A percentile compares a stretch with the other conserved stretches of the same genome.
Conservation (phyloP, 92 coral and sea anemone species). For the Desmophyllum pertusum region DNA sequence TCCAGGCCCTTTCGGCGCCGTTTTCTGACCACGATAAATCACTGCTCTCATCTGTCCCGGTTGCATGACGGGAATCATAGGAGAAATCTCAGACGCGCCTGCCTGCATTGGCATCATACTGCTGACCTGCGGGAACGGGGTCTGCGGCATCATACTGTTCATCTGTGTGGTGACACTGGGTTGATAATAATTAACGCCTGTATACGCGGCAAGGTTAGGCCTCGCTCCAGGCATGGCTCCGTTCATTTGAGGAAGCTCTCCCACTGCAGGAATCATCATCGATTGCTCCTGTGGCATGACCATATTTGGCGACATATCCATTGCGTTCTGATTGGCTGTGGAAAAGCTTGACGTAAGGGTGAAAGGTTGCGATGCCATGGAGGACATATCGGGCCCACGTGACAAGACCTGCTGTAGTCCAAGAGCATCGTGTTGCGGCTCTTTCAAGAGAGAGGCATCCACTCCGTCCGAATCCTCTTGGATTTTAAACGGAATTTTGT, state of each 20-base stretch:
- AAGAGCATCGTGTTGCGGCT: slow-evolving; percentile 2
- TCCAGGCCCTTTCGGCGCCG: not conserved
- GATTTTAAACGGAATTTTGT: slow-evolving; percentile 38
- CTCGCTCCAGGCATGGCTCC: not conserved
- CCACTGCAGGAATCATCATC: slow-evolving; percentile 7
- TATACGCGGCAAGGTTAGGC: slow-evolving; percentile 13
- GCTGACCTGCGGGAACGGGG: slow-evolving; percentile 27
- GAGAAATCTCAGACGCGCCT: not conserved
- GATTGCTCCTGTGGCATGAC: slow-evolving; percentile 33
- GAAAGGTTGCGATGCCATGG: slow-evolving; percentile 13
- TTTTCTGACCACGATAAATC: not conserved
- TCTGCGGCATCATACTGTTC: slow-evolving; percentile 33
- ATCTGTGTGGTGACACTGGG: slow-evolving; percentile 13
- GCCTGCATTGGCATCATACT: slow-evolving; percentile 29
- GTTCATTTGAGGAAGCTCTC: slow-evolving; percentile 1
- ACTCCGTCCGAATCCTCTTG: slow-evolving; percentile 32
- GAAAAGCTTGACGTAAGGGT: not conserved
- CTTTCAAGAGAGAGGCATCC: not conserved
- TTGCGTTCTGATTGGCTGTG: slow-evolving; percentile 14
- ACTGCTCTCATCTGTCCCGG: slow-evolving; percentile 29
- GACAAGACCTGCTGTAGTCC: not conserved
- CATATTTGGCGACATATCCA: slow-evolving; percentile 34
- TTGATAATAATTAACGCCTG: slow-evolving; percentile 2
- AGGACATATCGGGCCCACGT: not conserved
- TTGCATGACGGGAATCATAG: slow-evolving; percentile 28